Evolutionary conservation across 2,797 vertebrate species (phyloP), one percentile per base, ranked within the genome.

Genomic region (Falco concolor): DNA sequence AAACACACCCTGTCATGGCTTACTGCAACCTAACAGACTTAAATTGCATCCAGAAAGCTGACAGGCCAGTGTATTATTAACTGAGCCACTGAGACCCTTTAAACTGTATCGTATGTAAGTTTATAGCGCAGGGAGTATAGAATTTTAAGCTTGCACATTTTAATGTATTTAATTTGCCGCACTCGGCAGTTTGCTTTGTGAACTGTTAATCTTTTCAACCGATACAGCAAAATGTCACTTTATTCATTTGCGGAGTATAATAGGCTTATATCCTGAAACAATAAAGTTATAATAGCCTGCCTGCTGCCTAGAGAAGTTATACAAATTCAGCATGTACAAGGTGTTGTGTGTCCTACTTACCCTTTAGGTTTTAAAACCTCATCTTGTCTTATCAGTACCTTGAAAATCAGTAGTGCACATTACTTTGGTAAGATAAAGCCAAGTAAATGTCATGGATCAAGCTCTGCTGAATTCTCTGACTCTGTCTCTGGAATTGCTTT

Each of bases 151-250:
- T 90, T 96, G 97, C 97, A 93, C 76, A 94, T 95, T 98, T 97
- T 97, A 96, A 97, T 96, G 91, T 96, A 97, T 97, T 98, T 97
- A 97, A 97, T 98, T 97, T 97, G 96, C 93, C 36, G n/a, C 89
- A 95, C 95, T 98, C 68, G 92, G 91, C 96, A 96, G 96, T 96
- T 96, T 97, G 97, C 98, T 98, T 97, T 97, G 93, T 95, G 96
- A 98, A 97, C 95, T 97, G 97, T 97, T 97, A 97, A 97, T 98
- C 97, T 97, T 98, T 97, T 97, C 96, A 97, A 95, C 95, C 84
- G 93, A 92, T 97, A 96, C 95, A 96, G 93, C 94, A 97, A 97
- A 98, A 97, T 98, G 97, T 97, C 97, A 98, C 95, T 94, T 89
- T 98, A 97, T 97, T 97, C 97, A 97, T 97, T 97, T 98, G 89